Conservation (phyloP, 2,797 vertebrate genomes). For the Furcifer pardalis region DNA sequence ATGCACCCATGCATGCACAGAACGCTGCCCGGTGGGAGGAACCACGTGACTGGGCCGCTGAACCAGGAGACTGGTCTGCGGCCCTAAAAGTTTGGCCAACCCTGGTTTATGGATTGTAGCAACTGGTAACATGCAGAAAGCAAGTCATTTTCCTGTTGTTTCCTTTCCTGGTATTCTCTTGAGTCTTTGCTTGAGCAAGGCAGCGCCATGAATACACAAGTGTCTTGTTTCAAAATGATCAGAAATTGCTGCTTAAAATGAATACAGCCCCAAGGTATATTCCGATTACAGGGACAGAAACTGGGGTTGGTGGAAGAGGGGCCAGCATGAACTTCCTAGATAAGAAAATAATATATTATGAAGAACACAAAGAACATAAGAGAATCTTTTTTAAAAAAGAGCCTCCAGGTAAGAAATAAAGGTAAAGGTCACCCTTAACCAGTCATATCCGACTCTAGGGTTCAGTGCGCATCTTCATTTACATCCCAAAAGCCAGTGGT, state of each 20-base stretch:
- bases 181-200: slow-evolving; percentile 37
- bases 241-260: slow-evolving; percentile 41
- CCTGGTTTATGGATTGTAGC: not conserved
- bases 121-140: not conserved
- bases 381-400: not conserved
- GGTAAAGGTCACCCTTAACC: no score
- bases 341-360: not conserved
- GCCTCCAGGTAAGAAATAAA: no score
- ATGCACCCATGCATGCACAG: no score
- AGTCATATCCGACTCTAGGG: no score
- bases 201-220: slow-evolving; percentile 22
- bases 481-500: no score
- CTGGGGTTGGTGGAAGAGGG: not conserved
- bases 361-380: slow-evolving; percentile 31
- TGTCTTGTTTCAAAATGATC: slow-evolving; percentile 46
- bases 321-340: slow-evolving; percentile 22
- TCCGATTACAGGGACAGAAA: slow-evolving; percentile 45
- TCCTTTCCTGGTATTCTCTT: not conserved
- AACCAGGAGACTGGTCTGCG: no score
- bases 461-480: no score
- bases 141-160: not conserved
- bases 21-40: no score
- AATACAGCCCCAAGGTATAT: slow-evolving; percentile 48
- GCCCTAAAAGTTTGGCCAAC: no score
- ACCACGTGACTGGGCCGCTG: no score